Evolutionary conservation across 2,113 vertebrate species (phyloP), one percentile per base, ranked within the genome.

Genomic region (Rana temporaria): DNA sequence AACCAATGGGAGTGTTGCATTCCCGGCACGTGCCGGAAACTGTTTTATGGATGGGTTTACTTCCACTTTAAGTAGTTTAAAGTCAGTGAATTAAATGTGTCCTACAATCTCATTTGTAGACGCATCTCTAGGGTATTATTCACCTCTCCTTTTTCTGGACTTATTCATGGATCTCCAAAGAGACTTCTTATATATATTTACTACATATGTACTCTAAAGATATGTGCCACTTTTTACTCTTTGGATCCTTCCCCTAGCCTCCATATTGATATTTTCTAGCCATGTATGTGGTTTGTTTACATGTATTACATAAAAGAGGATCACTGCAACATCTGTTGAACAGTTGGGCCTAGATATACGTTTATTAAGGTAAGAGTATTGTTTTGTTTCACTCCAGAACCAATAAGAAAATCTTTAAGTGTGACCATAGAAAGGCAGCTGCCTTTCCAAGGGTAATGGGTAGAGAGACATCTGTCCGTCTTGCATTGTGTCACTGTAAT

Each of bases 1-100:
- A n/a, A n/a, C n/a, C n/a, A n/a, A n/a, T n/a, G n/a, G n/a, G n/a
- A n/a, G n/a, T n/a, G n/a, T n/a, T n/a, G n/a, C n/a, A n/a, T n/a
- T n/a, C n/a, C n/a, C n/a, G n/a, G n/a, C n/a, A n/a, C n/a, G n/a
- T n/a, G n/a, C n/a, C n/a, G n/a, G n/a, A n/a, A n/a, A n/a, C n/a
- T n/a, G n/a, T n/a, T n/a, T n/a, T n/a, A n/a, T n/a, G n/a, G n/a
- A n/a, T n/a, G n/a, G n/a, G n/a, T n/a, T n/a, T n/a, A n/a, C n/a
- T n/a, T n/a, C n/a, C n/a, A n/a, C n/a, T n/a, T n/a, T n/a, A 42
- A 79, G 3, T 22, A 59, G 66, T 6, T 22, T 57, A 42, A 52
- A 38, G 19, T 69, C 65, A 79, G 20, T 70, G 66, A 30, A 79
- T 69, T 20, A 62, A 2, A 69, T 79, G n/a, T 60, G 7, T 38